These are phyloP conservation scores for Phocides pigmalion DNA, from an alignment of 1,140 invertebrate species.

Conservation along the genomic window DNA sequence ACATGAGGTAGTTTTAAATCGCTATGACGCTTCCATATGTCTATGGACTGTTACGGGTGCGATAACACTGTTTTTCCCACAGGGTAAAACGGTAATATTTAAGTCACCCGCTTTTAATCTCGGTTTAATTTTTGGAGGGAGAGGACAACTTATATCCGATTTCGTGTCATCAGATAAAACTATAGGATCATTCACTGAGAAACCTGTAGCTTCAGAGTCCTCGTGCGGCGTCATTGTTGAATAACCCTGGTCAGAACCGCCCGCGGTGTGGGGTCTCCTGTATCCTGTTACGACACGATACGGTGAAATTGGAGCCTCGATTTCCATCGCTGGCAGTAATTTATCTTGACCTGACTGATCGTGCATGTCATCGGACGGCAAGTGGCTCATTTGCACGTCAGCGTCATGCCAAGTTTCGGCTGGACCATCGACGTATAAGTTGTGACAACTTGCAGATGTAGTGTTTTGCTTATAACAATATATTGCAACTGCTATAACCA, in stretches of 20 bases:
- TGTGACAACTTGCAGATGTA: conserved; percentile 80
- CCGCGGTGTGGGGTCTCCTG: conserved; percentile 90
- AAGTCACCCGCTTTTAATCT: conserved; percentile 73
- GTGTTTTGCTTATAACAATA: conserved; percentile 87
- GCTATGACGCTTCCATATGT: conserved; percentile 88
- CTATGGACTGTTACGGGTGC: conserved; percentile 95
- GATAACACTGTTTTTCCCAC: conserved; percentile 88
- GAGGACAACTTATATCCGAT: conserved; percentile 86
- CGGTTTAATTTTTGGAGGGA: conserved; percentile 85
- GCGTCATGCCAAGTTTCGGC: conserved; percentile 79
- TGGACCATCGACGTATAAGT: conserved; percentile 83
- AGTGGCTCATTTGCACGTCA: conserved; percentile 76
- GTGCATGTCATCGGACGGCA: conserved; percentile 75
- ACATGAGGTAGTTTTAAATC: conserved; percentile 58
- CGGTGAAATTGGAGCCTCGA: conserved; percentile 91
- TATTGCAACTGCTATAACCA: conserved; percentile 86
- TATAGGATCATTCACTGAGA: conserved; percentile 87
- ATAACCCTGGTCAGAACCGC: conserved; percentile 96
- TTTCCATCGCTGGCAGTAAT: conserved; percentile 83
- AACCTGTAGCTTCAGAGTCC: conserved; percentile 91
- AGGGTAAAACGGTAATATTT: conserved; percentile 80
- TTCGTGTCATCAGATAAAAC: conserved; percentile 85
- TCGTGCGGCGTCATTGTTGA: conserved; percentile 97
- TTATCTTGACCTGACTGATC: conserved; percentile 85
- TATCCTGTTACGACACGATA: conserved; percentile 94